Evolutionary conservation across 1,140 invertebrate genomes (phyloP).

Genomic region (Drosophila kepulauana): DNA sequence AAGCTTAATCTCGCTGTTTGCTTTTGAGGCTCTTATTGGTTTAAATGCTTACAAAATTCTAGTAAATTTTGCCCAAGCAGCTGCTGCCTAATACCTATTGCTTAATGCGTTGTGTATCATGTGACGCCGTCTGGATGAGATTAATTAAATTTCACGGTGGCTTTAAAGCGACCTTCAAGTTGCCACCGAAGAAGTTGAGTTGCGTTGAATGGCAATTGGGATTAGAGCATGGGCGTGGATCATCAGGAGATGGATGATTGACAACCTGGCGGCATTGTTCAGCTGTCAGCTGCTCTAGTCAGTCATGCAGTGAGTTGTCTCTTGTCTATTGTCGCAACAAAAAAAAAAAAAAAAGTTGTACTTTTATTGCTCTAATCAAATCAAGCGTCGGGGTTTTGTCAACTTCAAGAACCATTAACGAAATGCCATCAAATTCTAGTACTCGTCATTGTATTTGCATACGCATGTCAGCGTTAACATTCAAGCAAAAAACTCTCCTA

Average conservation of each 20-base stretch:
- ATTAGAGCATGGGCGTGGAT: conserved; percentile 3
- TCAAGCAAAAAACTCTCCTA: neutral
- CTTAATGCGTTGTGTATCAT: conserved; percentile 60
- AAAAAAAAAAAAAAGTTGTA: conserved; percentile 32
- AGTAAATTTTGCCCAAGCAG: conserved; percentile 53
- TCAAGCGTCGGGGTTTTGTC: conserved; percentile 38
- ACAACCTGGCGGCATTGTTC: conserved; percentile 57
- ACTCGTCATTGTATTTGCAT: conserved; percentile 48
- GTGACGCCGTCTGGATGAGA: conserved; percentile 49
- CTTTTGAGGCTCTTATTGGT: conserved; percentile 49
- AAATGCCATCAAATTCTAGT: conserved; percentile 45
- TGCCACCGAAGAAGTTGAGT: conserved; percentile 19
- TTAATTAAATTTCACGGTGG: conserved; percentile 66
- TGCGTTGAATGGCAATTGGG: conserved; percentile 9
- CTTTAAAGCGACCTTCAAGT: conserved; percentile 66
- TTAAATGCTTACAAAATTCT: conserved; percentile 62
- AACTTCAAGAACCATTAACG: conserved; percentile 58
- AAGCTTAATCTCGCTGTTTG: neutral
- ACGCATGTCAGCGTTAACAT: conserved; percentile 47
- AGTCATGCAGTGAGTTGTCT: conserved; percentile 28
- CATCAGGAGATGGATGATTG: conserved; percentile 45
- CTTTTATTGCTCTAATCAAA: conserved; percentile 61
- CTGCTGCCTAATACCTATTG: conserved; percentile 57
- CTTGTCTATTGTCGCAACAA: conserved; percentile 32
- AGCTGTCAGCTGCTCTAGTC: conserved; percentile 14